These are phyloP conservation scores for Coelinius sp. DNA, from an alignment of 2,888 invertebrate species.

Conservation along the genomic window DNA sequence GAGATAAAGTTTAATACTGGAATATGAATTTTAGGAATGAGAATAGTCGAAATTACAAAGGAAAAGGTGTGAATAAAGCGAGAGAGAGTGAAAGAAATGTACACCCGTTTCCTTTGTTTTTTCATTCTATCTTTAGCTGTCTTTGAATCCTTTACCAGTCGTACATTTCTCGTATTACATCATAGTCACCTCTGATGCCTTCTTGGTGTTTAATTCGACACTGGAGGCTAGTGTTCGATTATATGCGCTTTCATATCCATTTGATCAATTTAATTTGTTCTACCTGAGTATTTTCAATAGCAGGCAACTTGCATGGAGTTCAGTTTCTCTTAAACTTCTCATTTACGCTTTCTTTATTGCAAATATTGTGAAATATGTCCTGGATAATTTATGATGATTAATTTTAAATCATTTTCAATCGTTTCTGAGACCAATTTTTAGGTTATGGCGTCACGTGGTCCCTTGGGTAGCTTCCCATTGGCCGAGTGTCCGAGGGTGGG, in stretches of 20 bases:
- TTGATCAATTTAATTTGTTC: background rate
- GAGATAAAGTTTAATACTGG: background rate
- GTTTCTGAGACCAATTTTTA: too few species aligned
- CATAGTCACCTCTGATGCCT: conserved; percentile 7
- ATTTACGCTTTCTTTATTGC: too few species aligned
- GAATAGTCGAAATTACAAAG: conserved; percentile 1
- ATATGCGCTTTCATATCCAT: background rate
- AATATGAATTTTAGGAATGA: conserved; percentile 1
- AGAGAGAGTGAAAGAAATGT: background rate
- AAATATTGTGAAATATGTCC: too few species aligned
- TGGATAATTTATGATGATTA: too few species aligned
- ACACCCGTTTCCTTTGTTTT: background rate
- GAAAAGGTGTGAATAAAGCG: conserved; percentile 4
- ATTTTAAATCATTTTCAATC: too few species aligned
- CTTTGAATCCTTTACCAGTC: background rate
- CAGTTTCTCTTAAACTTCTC: too few species aligned
- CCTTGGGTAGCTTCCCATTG: too few species aligned
- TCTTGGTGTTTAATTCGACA: background rate
- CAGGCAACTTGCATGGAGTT: too few species aligned
- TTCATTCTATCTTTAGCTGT: background rate
- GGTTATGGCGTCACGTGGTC: too few species aligned
- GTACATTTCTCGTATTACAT: conserved; percentile 10
- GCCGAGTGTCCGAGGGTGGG: too few species aligned
- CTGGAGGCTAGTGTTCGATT: background rate
- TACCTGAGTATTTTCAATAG: too few species aligned